Evolutionary conservation across 1,140 invertebrate genomes (phyloP).

Genomic region (Papilio polytes): DNA sequence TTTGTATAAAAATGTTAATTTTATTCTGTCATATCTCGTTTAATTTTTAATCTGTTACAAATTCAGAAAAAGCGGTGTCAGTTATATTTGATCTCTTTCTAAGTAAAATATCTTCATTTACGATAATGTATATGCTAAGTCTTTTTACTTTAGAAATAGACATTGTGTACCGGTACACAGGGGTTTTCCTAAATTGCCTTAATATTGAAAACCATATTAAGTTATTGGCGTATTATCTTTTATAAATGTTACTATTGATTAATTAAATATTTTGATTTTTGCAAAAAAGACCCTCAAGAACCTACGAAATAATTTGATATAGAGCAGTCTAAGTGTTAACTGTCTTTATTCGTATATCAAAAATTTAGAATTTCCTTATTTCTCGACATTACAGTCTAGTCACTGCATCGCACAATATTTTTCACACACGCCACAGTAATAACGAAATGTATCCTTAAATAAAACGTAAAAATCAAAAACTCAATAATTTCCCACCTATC

Average conservation of each 20-base stretch:
- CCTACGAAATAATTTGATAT: not conserved
- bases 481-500: slow-evolving; percentile 48
- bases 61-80: not conserved
- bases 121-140: not conserved
- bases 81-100: slow-evolving; percentile 37
- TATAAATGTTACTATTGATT: too few species aligned
- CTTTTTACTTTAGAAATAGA: slow-evolving; percentile 11
- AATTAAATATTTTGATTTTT: too few species aligned
- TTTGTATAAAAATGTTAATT: slow-evolving; percentile 24
- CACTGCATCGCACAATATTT: slow-evolving; percentile 34
- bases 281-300: too few species aligned
- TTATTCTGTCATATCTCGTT: not conserved
- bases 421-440: not conserved
- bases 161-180: slow-evolving; percentile 35
- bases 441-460: not conserved
- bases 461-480: not conserved
- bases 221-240: too few species aligned
- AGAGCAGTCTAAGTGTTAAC: not conserved
- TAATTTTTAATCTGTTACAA: not conserved
- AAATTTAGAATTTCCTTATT: not conserved
- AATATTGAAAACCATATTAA: not conserved
- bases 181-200: slow-evolving; percentile 18
- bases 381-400: slow-evolving; percentile 29
- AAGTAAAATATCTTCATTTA: slow-evolving; percentile 31
- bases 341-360: not conserved